These are phyloP conservation scores for Phylloscopus trochilus DNA, from an alignment of 2,113 vertebrate species.

Conservation along the genomic window DNA sequence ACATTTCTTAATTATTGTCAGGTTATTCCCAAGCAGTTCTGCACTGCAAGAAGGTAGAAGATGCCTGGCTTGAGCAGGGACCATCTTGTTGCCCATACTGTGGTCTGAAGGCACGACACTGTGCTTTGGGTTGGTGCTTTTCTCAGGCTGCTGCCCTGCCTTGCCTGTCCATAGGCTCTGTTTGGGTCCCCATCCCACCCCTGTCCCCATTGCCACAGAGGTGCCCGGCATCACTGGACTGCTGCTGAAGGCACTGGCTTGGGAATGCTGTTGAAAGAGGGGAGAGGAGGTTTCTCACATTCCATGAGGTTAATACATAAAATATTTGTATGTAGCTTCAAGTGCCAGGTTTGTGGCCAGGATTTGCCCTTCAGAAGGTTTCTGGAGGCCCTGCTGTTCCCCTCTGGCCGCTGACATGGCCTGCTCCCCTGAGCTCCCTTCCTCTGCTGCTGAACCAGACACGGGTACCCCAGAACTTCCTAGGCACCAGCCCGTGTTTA, in stretches of 20 bases:
- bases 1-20: background rate
- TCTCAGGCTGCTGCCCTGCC: background rate
- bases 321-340: background rate
- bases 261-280: background rate
- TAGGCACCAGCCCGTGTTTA: background rate
- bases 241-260: background rate
- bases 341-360: background rate
- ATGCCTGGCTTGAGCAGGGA: background rate
- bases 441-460: background rate
- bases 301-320: background rate
- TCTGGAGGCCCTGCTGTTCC: background rate
- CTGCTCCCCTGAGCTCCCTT: background rate
- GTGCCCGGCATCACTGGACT: background rate
- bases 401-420: accelerated
- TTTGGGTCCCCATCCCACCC: background rate
- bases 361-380: background rate
- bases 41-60: background rate
- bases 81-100: background rate
- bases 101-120: background rate
- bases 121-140: background rate
- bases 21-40: background rate
- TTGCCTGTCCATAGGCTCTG: background rate
- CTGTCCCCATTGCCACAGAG: background rate
- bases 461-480: background rate
- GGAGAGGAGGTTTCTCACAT: background rate